These are phyloP conservation scores for Masticophis lateralis DNA, from an alignment of 2,797 vertebrate species.

Conservation along the genomic window DNA sequence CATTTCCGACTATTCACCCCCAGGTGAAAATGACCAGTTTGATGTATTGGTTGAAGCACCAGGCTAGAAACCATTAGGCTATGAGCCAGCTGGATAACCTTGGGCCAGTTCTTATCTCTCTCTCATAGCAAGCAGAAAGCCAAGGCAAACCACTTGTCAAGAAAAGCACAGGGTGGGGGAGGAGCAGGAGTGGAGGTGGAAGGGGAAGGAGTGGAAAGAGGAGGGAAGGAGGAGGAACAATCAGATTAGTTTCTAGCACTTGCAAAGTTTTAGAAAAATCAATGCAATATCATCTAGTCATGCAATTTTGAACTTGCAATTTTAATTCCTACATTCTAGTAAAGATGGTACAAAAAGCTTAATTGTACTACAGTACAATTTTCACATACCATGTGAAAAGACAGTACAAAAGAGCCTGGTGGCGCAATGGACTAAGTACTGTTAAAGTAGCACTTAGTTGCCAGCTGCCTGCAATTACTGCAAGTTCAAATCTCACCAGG, in stretches of 20 bases:
- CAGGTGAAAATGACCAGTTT: neutral
- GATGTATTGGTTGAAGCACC: neutral
- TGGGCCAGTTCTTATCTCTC: neutral
- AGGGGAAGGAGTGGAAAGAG: neutral
- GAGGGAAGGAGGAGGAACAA: neutral
- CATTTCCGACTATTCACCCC: neutral
- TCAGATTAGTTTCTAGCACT: neutral
- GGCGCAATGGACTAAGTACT: too few relatives aligned
- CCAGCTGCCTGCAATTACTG: too few relatives aligned
- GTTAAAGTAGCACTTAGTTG: too few relatives aligned
- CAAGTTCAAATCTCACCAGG: too few relatives aligned
- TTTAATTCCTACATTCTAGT: too few relatives aligned
- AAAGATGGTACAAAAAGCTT: neutral
- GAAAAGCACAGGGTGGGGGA: neutral
- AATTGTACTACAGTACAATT: too few relatives aligned
- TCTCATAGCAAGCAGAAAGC: neutral
- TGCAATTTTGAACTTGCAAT: neutral
- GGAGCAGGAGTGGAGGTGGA: too few relatives aligned
- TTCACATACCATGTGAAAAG: too few relatives aligned
- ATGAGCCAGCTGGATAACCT: neutral
- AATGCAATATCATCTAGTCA: too few relatives aligned
- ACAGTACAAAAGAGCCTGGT: too few relatives aligned
- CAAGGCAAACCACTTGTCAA: neutral
- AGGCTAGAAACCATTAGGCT: neutral
- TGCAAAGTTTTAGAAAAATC: neutral